Conservation (phyloP, 2,797 vertebrate genomes). For the Hylomyscus alleni region DNA sequence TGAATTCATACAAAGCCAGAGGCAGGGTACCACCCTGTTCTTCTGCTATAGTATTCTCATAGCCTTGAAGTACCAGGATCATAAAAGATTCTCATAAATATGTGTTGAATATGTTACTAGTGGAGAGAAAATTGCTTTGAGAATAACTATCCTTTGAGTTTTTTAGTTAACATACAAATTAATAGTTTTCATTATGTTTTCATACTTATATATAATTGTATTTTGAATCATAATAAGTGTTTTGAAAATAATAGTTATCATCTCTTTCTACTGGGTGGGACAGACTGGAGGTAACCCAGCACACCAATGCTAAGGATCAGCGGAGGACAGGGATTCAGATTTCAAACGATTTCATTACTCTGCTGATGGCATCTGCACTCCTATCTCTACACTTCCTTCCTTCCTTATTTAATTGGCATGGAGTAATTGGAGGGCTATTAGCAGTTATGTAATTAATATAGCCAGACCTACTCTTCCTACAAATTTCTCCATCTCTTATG, state of each 20-base stretch:
- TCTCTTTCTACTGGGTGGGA: background rate
- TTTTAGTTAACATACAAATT: background rate
- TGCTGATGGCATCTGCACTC: background rate
- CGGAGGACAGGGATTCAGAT: background rate
- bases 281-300: background rate
- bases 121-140: slow-evolving; percentile 22
- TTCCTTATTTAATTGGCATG: slow-evolving; percentile 16
- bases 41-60: background rate
- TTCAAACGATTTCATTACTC: background rate
- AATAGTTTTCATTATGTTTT: background rate
- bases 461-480: background rate
- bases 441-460: background rate
- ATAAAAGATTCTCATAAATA: background rate
- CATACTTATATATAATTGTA: background rate
- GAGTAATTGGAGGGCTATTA: background rate
- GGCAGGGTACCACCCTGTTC: background rate
- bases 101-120: slow-evolving; percentile 8
- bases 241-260: background rate
- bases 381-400: slow-evolving; percentile 29
- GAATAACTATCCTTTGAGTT: background rate
- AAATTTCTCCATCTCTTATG: background rate
- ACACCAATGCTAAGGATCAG: background rate
- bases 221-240: background rate
- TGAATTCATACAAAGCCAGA: background rate
- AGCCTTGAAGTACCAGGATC: background rate